Base-by-base conservation (phyloP, 2,113 vertebrate species). In the Ascaphus truei region DNA sequence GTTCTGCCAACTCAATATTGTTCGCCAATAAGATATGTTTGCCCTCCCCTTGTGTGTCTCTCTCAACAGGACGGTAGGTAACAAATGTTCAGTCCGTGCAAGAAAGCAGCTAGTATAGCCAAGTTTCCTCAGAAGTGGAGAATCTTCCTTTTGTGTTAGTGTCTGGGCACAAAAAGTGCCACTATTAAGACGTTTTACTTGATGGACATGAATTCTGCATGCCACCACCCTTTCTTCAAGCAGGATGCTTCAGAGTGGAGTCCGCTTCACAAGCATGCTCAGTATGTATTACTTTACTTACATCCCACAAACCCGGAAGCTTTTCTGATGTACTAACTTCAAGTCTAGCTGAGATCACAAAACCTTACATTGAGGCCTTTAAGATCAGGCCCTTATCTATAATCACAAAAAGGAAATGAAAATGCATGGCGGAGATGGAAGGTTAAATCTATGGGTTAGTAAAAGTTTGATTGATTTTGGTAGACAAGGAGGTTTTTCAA, bases 251-350 rank as follows among this genome's bases (percentile, higher is more conserved):
- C 81, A 71, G 83, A 86, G 76, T 86, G 79, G 81, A 83, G 81
- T 82, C 74, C 79, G 82, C 79, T 86, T 77, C 80, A 77, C 79
- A 85, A 82, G 80, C 80, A 85, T 83, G 76, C 81, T 83, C 80
- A 82, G 82, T 86, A 84, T 81, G 81, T 84, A 83, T 84, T 80
- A n/a, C n/a, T 77, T 81, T 81, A 75, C 77, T 84, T 77, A 80
- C 75, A 82, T 9, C 4, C 16, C 11, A 15, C 4, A 41, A 15
- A 6, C 11, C 52, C 77, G 76, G 82, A 76, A 75, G 73, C 80
- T 76, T 75, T 0, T 80, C 77, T 67, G 52, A 51, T 64, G 25
- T 73, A 64, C 80, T 72, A 76, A 79, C 65, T 74, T 61, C 72
- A 53, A 39, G 65, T 61, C 77, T 51, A 76, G 57, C n/a, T 63